phyloP scores from a whole-genome alignment of 1,140 invertebrate genomes.

The Oscheius sp. region DNA sequence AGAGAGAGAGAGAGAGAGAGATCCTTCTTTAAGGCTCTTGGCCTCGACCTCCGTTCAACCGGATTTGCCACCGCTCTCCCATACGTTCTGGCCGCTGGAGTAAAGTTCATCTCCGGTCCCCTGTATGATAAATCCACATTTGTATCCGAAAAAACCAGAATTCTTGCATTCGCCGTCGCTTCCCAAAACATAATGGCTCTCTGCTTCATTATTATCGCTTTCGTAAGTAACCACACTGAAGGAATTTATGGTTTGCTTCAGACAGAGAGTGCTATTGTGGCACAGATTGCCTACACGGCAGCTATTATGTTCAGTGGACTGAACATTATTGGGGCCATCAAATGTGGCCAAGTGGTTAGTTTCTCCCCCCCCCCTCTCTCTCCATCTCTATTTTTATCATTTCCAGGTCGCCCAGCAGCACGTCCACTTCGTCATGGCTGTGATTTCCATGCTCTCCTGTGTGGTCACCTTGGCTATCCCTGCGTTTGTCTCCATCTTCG shows the following conservation, averaged over 20 bases:
- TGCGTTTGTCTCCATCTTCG: conserved; percentile 14
- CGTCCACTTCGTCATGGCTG: conserved; percentile 32
- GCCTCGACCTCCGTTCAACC: conserved; percentile 43
- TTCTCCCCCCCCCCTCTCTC: too few species aligned
- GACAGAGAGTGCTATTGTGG: conserved; percentile 22
- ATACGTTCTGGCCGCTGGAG: conserved; percentile 43
- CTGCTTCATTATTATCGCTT: conserved; percentile 45
- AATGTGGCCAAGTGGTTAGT: conserved; percentile 47
- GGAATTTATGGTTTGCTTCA: conserved; percentile 11
- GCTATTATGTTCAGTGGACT: conserved; percentile 50
- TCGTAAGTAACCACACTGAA: conserved; percentile 30
- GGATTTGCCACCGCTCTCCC: conserved; percentile 53
- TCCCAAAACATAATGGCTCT: conserved; percentile 46
- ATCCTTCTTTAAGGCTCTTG: conserved; percentile 40
- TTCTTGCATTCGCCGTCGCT: conserved; percentile 49
- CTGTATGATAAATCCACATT: conserved; percentile 47
- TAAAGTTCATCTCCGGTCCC: conserved; percentile 52
- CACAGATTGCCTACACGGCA: conserved; percentile 42
- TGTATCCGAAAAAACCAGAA: conserved; percentile 38
- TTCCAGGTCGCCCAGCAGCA: conserved; percentile 34
- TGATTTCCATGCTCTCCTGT: conserved; percentile 18
- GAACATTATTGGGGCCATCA: conserved; percentile 49
- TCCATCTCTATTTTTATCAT: not conserved
- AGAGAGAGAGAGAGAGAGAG: not conserved
- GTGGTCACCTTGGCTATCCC: conserved; percentile 19